Conservation (phyloP, 2,888 invertebrate species). For the Andrena praecox region DNA sequence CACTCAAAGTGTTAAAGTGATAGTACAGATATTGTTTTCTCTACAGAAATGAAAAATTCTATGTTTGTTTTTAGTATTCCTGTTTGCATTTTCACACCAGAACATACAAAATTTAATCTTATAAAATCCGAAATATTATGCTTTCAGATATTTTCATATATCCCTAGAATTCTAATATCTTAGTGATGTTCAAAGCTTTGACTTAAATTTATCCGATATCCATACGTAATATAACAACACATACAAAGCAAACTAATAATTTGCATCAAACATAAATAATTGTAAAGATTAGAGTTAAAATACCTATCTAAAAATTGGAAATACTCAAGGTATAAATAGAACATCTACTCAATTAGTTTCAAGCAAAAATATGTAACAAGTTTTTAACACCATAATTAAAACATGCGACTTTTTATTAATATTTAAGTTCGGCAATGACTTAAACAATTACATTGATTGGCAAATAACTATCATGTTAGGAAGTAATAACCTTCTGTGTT, state of each 20-base stretch:
- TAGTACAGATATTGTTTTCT: too few species aligned
- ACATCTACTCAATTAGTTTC: not conserved
- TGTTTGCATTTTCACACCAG: too few species aligned
- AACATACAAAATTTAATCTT: too few species aligned
- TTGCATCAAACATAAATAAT: not conserved
- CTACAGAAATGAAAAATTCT: too few species aligned
- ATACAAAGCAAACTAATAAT: not conserved
- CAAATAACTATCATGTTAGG: constrained; percentile 1
- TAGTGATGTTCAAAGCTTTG: not conserved
- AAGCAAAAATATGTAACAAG: not conserved
- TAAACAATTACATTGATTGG: not conserved
- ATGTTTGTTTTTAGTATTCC: too few species aligned
- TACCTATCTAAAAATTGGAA: not conserved
- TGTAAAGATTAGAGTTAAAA: not conserved
- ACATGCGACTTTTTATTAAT: not conserved
- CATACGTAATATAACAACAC: not conserved
- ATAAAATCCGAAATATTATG: too few species aligned
- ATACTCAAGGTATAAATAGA: not conserved
- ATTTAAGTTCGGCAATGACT: not conserved
- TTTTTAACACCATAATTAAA: not conserved
- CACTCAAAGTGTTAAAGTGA: too few species aligned
- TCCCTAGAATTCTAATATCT: too few species aligned
- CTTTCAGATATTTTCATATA: too few species aligned
- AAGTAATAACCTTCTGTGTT: not conserved
- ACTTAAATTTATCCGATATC: not conserved